A percentile compares a stretch with the other conserved stretches of the same genome.
Evolutionary conservation across 2,888 invertebrate species (phyloP).

Genomic region (Tetheella fluctuosa): DNA sequence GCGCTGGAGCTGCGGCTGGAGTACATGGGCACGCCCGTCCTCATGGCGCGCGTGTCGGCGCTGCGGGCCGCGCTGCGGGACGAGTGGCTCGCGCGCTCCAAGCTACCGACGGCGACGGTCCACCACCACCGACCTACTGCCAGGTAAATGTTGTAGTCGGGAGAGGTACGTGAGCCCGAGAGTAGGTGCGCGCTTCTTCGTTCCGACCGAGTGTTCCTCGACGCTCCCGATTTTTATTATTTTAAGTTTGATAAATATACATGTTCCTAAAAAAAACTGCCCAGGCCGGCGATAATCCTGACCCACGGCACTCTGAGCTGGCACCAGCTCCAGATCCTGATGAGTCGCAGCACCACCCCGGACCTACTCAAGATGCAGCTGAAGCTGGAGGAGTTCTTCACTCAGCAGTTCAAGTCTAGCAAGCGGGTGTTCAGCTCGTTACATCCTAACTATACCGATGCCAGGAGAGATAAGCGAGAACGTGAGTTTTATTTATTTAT

Average conservation of each 20-base stretch:
- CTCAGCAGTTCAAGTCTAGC: slow-evolving; percentile 98
- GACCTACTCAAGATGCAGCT: slow-evolving; percentile 98
- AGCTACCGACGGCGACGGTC: slow-evolving; percentile 22
- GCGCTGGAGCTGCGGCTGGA: slow-evolving; percentile 96
- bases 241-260: too few relatives aligned
- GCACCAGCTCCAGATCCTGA: slow-evolving; percentile 98
- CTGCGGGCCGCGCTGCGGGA: slow-evolving; percentile 87
- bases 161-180: too few relatives aligned
- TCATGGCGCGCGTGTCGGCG: slow-evolving; percentile 94
- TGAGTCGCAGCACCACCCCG: slow-evolving; percentile 98
- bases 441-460: slow-evolving; percentile 63
- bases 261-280: too few relatives aligned
- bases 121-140: slow-evolving; percentile 39
- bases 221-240: too few relatives aligned
- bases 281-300: slow-evolving; percentile 93
- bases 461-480: slow-evolving; percentile 54
- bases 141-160: too few relatives aligned
- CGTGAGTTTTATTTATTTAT: slow-evolving; percentile 46
- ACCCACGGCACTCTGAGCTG: slow-evolving; percentile 96
- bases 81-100: slow-evolving; percentile 86
- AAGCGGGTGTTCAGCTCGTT: slow-evolving; percentile 94
- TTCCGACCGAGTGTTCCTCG: too few relatives aligned
- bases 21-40: slow-evolving; percentile 98
- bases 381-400: slow-evolving; percentile 98
- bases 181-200: too few relatives aligned